Conservation (phyloP, 2,113 vertebrate species). For the Rhinopithecus roxellana region DNA sequence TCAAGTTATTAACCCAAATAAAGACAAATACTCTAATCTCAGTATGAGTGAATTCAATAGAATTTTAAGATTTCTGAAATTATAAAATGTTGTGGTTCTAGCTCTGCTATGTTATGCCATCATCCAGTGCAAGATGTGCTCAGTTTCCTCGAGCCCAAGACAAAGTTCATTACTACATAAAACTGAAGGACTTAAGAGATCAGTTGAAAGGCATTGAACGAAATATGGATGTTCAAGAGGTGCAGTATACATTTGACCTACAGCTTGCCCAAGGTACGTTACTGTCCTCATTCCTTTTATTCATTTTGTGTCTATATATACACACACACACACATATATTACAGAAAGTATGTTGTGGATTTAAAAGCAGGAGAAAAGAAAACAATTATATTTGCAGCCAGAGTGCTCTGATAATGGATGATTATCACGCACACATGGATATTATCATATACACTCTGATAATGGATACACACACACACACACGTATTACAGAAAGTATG, state of each 20-base stretch:
- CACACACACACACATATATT: neutral
- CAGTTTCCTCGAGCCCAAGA: slow-evolving; percentile 99
- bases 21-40: neutral
- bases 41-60: neutral
- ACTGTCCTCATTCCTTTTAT: fast-evolving
- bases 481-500: neutral
- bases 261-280: slow-evolving; percentile 92
- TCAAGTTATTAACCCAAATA: neutral
- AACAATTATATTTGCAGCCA: fast-evolving
- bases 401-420: neutral
- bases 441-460: no score
- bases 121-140: slow-evolving; percentile 96
- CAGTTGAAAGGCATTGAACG: slow-evolving; percentile 89
- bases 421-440: no score
- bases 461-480: no score
- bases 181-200: slow-evolving; percentile 95
- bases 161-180: slow-evolving; percentile 99
- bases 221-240: slow-evolving; percentile 90
- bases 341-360: neutral
- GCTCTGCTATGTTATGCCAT: slow-evolving; percentile 98
- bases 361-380: neutral
- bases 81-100: slow-evolving; percentile 61
- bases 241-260: slow-evolving; percentile 92
- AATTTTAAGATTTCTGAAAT: neutral
- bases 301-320: fast-evolving